These are phyloP conservation scores for Merluccius polli DNA, from an alignment of 2,797 vertebrate genomes.

Conservation along the genomic window DNA sequence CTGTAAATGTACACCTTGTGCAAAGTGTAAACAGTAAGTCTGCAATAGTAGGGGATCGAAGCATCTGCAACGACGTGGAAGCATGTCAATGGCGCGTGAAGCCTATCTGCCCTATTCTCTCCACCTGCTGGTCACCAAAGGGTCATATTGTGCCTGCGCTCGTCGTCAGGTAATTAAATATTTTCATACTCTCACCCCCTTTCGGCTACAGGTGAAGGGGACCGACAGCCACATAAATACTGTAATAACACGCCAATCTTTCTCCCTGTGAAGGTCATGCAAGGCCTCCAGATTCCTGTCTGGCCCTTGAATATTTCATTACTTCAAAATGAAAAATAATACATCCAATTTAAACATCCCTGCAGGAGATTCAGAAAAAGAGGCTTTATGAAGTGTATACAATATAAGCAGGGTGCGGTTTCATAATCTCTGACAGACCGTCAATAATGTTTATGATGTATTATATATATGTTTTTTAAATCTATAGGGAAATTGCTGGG, in stretches of 20 bases:
- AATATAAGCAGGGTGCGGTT: constrained; percentile 28
- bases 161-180: constrained; percentile 7
- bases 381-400: constrained; percentile 37
- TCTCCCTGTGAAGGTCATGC: constrained; percentile 68
- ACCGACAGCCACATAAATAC: constrained; percentile 65
- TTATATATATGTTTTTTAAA: neutral
- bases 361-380: constrained; percentile 56
- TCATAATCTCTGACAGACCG: neutral
- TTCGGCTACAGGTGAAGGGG: constrained; percentile 69
- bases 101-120: neutral
- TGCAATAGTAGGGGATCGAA: too few species aligned
- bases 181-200: constrained; percentile 68
- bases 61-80: too few species aligned
- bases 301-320: constrained; percentile 76
- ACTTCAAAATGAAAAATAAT: constrained; percentile 71
- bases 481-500: neutral
- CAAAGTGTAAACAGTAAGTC: too few species aligned
- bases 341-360: constrained; percentile 65
- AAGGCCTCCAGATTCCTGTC: constrained; percentile 51
- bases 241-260: constrained; percentile 68
- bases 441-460: neutral
- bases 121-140: neutral
- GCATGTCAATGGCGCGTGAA: too few species aligned
- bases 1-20: too few species aligned
- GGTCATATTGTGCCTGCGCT: neutral